Percentiles rank a stretch among this genome's conserved stretches.
Evolutionary conservation across 1,140 invertebrate genomes (phyloP).

Genomic region (Meloidogyne floridensis): DNA sequence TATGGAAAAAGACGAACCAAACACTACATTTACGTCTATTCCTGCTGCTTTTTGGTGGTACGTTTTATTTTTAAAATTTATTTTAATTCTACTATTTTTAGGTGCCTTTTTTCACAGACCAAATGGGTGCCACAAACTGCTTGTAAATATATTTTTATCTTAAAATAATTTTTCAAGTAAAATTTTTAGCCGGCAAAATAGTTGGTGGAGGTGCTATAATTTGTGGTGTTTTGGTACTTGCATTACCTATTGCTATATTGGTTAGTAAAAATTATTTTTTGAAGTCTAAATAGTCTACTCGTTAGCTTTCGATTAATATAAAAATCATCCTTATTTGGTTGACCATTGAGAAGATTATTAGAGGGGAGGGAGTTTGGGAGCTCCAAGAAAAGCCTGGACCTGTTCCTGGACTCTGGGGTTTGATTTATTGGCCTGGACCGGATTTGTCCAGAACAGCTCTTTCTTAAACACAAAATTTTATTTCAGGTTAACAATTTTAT

Average conservation of each 20-base stretch:
- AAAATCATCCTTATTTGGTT: no score
- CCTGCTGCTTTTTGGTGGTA: constrained; percentile 66
- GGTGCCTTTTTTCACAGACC: constrained; percentile 51
- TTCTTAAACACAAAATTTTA: background rate
- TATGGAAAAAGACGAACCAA: constrained; percentile 65
- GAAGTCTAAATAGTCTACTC: no score
- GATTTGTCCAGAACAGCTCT: no score
- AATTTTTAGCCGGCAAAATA: constrained; percentile 56
- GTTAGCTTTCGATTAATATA: no score
- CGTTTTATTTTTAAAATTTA: constrained; percentile 22
- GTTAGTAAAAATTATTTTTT: constrained; percentile 46
- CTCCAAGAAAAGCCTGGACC: no score
- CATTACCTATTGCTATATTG: constrained; percentile 61
- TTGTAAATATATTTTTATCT: constrained; percentile 35
- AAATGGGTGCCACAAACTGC: constrained; percentile 59
- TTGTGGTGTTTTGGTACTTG: constrained; percentile 62
- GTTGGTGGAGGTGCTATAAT: constrained; percentile 62
- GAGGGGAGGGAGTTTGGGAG: no score
- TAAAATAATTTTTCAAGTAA: constrained; percentile 14
- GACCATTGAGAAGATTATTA: no score
- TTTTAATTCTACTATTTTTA: constrained; percentile 6
- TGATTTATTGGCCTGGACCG: no score
- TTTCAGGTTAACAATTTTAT: constrained; percentile 65
- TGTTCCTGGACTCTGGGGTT: no score
- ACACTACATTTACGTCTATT: constrained; percentile 65